Base-by-base conservation (phyloP, 2,888 invertebrate species). In the Hermodice carunculata region DNA sequence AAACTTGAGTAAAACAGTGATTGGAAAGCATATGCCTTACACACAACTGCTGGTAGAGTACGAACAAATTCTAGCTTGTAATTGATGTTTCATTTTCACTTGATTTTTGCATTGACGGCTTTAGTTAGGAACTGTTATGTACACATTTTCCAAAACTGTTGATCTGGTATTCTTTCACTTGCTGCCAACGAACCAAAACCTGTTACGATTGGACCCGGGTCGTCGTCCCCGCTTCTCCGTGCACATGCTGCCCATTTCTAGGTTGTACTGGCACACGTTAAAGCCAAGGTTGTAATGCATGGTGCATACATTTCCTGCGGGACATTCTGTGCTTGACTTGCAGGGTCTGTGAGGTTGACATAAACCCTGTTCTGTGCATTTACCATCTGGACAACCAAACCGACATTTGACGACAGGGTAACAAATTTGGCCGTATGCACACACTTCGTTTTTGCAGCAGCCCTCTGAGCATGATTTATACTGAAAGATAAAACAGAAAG, bases 231-330 rank as follows among this genome's bases (percentile, higher is more conserved):
- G 37, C 37, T 22, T 24, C 24, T 37, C 40, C 40, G 11, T 37
- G 11, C 40, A 11, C 40, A 37, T 14, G 22, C 44, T 77, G 17
- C 81, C 81, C 29, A 82, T 78, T 52, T 80, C 79, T 31, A 81
- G 73, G 62, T 82, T 78, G 64, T 81, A 81, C 58, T 81, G 81
- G 53, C 82, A 82, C 8, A 78, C 78, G 52, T 68, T 56, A 61
- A 81, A 82, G 34, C 82, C 81, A 0, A 82, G 77, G 66, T 82
- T 82, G 67, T 68, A 80, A 64, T 82, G 75, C 69, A 70, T 75
- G 24, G 77, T 71, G 58, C 81, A 82, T 29, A 59, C 63, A 60
- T 78, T 69, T 3, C 76, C 79, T 61, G 77, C 63, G 1, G 61
- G 65, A 67, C 80, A 81, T 32, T 67, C 73, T 3, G 64, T 61